Conservation (phyloP, 1,140 invertebrate genomes). For the Drosophila azteca region DNA sequence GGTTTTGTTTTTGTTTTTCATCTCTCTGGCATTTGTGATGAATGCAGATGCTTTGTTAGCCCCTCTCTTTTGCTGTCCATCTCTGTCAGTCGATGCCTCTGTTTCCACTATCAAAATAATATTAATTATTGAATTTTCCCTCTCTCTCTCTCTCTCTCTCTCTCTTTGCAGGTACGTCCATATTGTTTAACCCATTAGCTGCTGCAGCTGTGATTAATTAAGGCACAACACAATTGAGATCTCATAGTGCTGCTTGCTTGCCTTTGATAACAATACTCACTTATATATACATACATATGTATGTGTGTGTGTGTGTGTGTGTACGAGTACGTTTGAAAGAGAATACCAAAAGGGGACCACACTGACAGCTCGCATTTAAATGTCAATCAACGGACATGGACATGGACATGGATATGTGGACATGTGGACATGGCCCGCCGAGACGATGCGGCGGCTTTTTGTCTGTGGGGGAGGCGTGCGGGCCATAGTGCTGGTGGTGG, state of each 20-base stretch:
- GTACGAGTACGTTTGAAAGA: constrained; percentile 3
- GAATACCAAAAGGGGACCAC: constrained; percentile 16
- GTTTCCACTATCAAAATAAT: not conserved
- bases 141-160: too few species aligned
- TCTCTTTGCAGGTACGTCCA: constrained; percentile 37
- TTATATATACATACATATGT: not conserved
- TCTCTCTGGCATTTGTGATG: too few species aligned
- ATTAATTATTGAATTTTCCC: constrained; percentile 17
- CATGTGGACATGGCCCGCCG: too few species aligned
- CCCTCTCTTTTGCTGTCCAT: too few species aligned
- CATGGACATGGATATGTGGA: not conserved
- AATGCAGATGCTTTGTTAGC: too few species aligned
- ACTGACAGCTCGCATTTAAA: constrained; percentile 48
- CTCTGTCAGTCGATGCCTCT: too few species aligned
- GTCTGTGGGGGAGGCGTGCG: too few species aligned
- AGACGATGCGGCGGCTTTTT: too few species aligned
- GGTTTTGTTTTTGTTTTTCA: too few species aligned
- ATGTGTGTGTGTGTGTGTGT: not conserved
- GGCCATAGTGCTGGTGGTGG: not conserved
- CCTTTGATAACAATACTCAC: constrained; percentile 27
- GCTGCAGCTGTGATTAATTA: constrained; percentile 49
- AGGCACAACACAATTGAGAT: constrained; percentile 7
- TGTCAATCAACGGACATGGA: constrained; percentile 39
- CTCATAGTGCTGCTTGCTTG: constrained; percentile 1
- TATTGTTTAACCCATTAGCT: constrained; percentile 16